Conservation (phyloP, 2,113 vertebrate genomes). For the Gasterosteus aculeatus region DNA sequence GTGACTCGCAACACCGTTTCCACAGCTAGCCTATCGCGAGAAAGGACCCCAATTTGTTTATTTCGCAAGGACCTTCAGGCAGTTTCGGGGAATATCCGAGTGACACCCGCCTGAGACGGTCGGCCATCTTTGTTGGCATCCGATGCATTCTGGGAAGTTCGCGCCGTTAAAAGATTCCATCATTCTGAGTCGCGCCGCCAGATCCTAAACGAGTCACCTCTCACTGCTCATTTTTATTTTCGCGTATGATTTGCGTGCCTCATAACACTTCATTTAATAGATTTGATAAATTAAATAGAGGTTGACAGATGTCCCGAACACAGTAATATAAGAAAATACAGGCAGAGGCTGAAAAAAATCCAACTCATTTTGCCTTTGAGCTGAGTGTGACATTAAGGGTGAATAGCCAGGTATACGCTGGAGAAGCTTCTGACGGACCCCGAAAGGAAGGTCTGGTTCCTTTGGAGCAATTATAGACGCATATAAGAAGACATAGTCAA, state of each 20-base stretch:
- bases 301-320: background rate
- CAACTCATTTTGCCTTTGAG: background rate
- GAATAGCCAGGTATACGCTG: background rate
- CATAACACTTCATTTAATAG: too few species aligned
- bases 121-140: constrained; percentile 63
- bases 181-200: background rate
- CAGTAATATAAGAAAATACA: background rate
- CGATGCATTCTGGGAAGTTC: background rate
- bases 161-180: background rate
- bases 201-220: background rate
- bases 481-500: too few species aligned
- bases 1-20: constrained; percentile 36
- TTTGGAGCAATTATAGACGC: background rate
- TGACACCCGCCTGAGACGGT: background rate
- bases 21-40: constrained; percentile 50
- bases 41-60: constrained; percentile 80
- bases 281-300: background rate
- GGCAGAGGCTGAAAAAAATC: background rate
- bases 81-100: constrained; percentile 33
- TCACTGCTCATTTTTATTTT: background rate
- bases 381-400: background rate
- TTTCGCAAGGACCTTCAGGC: constrained; percentile 78
- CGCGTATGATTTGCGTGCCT: too few species aligned
- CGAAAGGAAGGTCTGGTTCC: background rate
- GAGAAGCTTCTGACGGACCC: background rate